phyloP scores from a whole-genome alignment of 2,888 invertebrate genomes.

The Hyposoter dolosus region DNA sequence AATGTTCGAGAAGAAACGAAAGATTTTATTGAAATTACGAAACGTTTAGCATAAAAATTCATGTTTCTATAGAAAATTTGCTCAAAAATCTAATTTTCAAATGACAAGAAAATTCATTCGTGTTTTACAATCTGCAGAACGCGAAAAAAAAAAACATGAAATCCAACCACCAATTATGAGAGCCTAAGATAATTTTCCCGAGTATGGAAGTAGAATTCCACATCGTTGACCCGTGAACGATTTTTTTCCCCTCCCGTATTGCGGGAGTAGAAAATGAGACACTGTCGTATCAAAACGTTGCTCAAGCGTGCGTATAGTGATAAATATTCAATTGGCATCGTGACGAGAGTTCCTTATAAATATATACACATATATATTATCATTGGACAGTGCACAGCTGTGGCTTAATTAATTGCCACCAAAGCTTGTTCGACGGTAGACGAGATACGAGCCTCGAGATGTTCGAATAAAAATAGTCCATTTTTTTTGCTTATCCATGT shows the following conservation, averaged over 20 bases:
- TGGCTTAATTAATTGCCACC: constrained; percentile 61
- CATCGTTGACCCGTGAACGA: constrained; percentile 77
- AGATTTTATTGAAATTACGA: not conserved
- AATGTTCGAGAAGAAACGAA: not conserved
- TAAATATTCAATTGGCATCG: constrained; percentile 80
- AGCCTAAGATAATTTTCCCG: constrained; percentile 17
- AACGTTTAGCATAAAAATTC: not conserved
- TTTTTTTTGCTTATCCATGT: not conserved
- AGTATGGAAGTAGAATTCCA: constrained; percentile 72
- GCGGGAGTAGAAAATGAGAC: constrained; percentile 70
- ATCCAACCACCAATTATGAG: not conserved
- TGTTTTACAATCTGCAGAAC: not conserved
- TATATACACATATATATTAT: constrained; percentile 24
- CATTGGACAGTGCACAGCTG: constrained; percentile 55
- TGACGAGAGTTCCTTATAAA: constrained; percentile 75
- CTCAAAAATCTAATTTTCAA: not conserved
- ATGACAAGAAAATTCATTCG: not conserved
- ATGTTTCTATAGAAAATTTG: not conserved
- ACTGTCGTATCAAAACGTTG: constrained; percentile 35
- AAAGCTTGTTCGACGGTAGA: constrained; percentile 39
- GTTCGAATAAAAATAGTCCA: constrained; percentile 46
- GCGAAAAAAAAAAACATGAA: not conserved
- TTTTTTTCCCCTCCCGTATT: constrained; percentile 73
- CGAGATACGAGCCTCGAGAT: constrained; percentile 20
- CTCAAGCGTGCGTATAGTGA: constrained; percentile 59